These are phyloP conservation scores for Cephus cinctus DNA, from an alignment of 1,140 invertebrate genomes.

Conservation along the genomic window DNA sequence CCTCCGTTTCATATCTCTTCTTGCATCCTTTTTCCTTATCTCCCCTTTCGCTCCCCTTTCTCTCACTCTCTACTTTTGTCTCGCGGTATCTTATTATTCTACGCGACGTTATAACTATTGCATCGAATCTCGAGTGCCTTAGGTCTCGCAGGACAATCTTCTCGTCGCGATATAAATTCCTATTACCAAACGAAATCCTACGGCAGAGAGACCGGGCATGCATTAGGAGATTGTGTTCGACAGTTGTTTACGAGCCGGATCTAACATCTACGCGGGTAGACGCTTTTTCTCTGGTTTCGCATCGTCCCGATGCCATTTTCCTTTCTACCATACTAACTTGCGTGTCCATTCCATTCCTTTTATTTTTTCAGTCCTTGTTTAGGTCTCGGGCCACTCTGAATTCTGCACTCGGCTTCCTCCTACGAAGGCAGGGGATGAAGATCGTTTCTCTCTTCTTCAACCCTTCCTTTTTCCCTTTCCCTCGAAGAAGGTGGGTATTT, in stretches of 20 bases:
- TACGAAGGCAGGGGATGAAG: no score
- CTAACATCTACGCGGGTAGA: constrained; percentile 19
- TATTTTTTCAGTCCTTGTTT: constrained; percentile 4
- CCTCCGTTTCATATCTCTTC: constrained; percentile 18
- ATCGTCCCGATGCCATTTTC: constrained; percentile 23
- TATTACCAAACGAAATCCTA: constrained; percentile 23
- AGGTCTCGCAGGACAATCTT: not conserved
- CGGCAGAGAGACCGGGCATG: constrained; percentile 40
- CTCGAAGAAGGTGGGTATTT: constrained; percentile 33
- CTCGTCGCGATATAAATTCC: constrained; percentile 30
- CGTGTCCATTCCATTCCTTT: constrained; percentile 1
- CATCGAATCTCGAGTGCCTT: constrained; percentile 2
- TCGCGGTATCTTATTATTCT: not conserved
- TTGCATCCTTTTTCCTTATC: constrained; percentile 2
- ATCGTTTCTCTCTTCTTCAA: constrained; percentile 1
- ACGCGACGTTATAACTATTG: no score
- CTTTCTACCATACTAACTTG: no score
- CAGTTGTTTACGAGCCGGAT: constrained; percentile 51
- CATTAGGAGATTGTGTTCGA: constrained; percentile 55
- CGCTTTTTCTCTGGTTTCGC: constrained; percentile 25
- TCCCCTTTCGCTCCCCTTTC: not conserved
- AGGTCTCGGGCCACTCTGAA: not conserved
- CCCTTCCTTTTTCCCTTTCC: constrained; percentile 9
- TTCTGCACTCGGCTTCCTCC: no score
- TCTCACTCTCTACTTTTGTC: not conserved